phyloP scores from a whole-genome alignment of 2,888 invertebrate genomes.

The Gisinianus flammeolus region DNA sequence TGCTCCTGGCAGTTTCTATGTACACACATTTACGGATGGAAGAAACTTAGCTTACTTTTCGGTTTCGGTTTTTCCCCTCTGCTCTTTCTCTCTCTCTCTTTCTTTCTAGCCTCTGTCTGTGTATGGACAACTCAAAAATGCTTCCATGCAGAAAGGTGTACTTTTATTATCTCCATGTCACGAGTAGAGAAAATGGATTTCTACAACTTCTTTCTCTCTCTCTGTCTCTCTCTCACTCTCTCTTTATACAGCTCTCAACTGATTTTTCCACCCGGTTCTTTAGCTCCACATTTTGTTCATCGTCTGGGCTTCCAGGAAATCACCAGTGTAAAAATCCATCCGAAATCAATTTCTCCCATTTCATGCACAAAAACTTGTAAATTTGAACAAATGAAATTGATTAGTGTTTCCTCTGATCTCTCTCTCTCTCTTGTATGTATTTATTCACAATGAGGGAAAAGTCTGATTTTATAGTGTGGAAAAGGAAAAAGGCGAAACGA shows the following conservation, averaged over 20 bases:
- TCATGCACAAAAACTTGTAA: no score
- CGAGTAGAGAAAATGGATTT: neutral
- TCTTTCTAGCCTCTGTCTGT: neutral
- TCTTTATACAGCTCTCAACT: neutral
- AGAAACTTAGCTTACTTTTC: neutral
- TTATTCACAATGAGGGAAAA: no score
- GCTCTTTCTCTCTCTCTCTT: neutral
- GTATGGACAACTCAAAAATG: slow-evolving; percentile 9
- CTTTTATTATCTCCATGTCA: slow-evolving; percentile 5
- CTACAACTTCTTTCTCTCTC: neutral
- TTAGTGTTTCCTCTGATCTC: no score
- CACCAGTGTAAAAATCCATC: neutral
- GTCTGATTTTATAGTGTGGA: no score
- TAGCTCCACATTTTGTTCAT: neutral
- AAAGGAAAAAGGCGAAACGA: no score
- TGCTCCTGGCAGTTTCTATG: neutral
- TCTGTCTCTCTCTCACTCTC: neutral
- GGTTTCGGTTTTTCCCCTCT: neutral
- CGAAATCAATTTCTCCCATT: neutral
- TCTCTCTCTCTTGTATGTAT: no score
- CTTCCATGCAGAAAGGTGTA: slow-evolving; percentile 13
- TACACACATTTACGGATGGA: neutral
- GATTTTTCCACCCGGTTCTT: neutral
- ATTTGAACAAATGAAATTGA: no score
- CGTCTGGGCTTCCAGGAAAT: neutral